A percentile compares a stretch with the other conserved stretches of the same genome.
These are phyloP conservation scores for Tuberolachnus salignus DNA, from an alignment of 2,888 invertebrate genomes.

Conservation along the genomic window DNA sequence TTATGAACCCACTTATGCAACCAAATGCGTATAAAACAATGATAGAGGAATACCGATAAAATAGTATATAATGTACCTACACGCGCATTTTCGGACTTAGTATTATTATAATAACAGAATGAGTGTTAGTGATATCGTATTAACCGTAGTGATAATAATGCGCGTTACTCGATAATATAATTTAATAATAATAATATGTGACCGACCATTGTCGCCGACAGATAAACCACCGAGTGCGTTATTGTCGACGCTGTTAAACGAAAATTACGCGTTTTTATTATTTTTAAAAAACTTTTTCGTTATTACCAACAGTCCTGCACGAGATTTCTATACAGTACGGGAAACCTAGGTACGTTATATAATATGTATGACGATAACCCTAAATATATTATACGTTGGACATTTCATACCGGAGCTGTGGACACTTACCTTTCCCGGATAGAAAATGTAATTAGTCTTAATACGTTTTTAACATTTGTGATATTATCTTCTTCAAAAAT, in stretches of 20 bases:
- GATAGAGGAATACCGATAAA: constrained; percentile 5
- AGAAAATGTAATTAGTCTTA: too few relatives aligned
- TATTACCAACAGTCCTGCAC: too few relatives aligned
- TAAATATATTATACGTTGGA: too few relatives aligned
- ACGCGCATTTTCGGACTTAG: constrained; percentile 16
- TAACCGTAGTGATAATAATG: constrained; percentile 27
- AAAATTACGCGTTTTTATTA: neutral
- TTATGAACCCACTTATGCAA: constrained; percentile 25
- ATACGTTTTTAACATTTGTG: too few relatives aligned
- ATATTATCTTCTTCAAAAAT: too few relatives aligned
- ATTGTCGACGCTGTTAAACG: neutral
- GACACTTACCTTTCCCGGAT: too few relatives aligned
- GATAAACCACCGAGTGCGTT: neutral
- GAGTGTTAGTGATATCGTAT: neutral
- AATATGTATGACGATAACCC: too few relatives aligned
- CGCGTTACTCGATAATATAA: neutral
- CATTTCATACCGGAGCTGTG: too few relatives aligned
- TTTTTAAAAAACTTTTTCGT: neutral
- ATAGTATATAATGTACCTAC: neutral
- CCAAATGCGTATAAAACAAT: constrained; percentile 17
- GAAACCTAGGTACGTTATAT: too few relatives aligned
- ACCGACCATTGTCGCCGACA: neutral
- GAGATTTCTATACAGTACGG: too few relatives aligned
- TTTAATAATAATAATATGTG: too few relatives aligned
- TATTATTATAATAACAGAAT: neutral